Conservation (phyloP, 2,888 invertebrate genomes). For the Phyllotreta striolata region DNA sequence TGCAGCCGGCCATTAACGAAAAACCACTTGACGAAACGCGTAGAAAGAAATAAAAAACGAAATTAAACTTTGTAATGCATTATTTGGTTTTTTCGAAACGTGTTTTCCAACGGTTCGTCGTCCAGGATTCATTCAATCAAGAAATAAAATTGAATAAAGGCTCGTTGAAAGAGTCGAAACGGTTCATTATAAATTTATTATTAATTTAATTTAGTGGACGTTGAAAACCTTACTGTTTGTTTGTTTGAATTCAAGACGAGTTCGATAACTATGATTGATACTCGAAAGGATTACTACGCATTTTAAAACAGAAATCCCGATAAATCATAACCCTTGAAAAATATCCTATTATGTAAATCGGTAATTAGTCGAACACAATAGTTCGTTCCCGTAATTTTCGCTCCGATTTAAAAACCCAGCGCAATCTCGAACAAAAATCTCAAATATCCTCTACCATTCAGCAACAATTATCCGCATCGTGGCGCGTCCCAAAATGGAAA, state of each 20-base stretch:
- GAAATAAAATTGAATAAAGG: conserved; percentile 18
- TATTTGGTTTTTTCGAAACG: conserved; percentile 21
- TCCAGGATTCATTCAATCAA: conserved; percentile 23
- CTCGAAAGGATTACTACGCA: too few species aligned
- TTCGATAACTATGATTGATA: too few species aligned
- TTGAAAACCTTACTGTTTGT: too few species aligned
- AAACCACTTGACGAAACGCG: conserved; percentile 18
- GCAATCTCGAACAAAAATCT: conserved; percentile 4
- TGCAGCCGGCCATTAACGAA: conserved; percentile 16
- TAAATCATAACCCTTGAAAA: too few species aligned
- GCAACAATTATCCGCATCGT: conserved; percentile 10
- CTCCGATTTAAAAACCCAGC: background rate
- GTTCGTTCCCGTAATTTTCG: too few species aligned
- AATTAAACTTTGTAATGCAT: conserved; percentile 26
- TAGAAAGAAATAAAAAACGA: conserved; percentile 12
- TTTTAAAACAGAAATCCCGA: too few species aligned
- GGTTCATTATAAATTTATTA: conserved; percentile 13
- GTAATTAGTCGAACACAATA: too few species aligned
- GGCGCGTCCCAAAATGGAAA: conserved; percentile 9
- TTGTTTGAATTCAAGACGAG: too few species aligned
- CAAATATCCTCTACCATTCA: conserved; percentile 1
- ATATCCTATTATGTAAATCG: too few species aligned
- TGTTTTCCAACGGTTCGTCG: conserved; percentile 17
- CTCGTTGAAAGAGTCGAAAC: conserved; percentile 2
- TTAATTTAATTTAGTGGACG: background rate